Evolutionary conservation across 2,113 vertebrate species (phyloP), one percentile per base, ranked within the genome.

Genomic region (Hyaena hyaena): DNA sequence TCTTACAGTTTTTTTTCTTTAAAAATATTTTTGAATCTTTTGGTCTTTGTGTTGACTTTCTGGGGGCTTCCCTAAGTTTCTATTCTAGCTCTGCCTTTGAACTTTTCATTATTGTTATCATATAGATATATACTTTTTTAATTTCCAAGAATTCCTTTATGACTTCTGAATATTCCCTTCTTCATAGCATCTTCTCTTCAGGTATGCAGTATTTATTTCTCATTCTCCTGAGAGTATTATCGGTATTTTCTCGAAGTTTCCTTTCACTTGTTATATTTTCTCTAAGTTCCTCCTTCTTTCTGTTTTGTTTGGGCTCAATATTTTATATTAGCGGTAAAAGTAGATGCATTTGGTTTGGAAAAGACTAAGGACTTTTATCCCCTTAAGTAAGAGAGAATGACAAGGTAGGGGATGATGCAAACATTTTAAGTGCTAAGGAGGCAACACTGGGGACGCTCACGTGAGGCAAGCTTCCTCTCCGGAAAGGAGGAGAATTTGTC

Each of bases 281-380:
- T 68, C 48, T 90, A 31, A 28, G 4, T 48, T 35, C 63, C 21
- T 65, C 35, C 28, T 43, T 4, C 7, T 11, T 35, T 14, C 19
- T 19, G 3, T 66, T 94, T 71, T 71, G 23, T 82, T 53, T 65
- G 53, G 12, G n/a, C 45, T 87, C 63, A 43, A 2, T 73, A 95
- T 73, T 91, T 96, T 93, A 79, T 31, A 28, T 84, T 39, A 63
- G 61, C 83, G 35, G 33, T 68, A 79, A 92, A 95, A 79, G 31
- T 53, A 74, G 31, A 69, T 80, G 43, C 73, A 66, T 61, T 92
- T 48, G n/a, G 14, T 66, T 97, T 94, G 71, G 55, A n/a, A 63
- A 90, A 94, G 69, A 81, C 81, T 15, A 90, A 87, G 28, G 14
- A 11, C 15, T 16, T 1, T 4, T 4, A 0, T 10, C 5, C 24